Evolutionary conservation across 1,140 invertebrate genomes (phyloP), one percentile per base, ranked within the genome.

Genomic region (Zaprionus ornatus): DNA sequence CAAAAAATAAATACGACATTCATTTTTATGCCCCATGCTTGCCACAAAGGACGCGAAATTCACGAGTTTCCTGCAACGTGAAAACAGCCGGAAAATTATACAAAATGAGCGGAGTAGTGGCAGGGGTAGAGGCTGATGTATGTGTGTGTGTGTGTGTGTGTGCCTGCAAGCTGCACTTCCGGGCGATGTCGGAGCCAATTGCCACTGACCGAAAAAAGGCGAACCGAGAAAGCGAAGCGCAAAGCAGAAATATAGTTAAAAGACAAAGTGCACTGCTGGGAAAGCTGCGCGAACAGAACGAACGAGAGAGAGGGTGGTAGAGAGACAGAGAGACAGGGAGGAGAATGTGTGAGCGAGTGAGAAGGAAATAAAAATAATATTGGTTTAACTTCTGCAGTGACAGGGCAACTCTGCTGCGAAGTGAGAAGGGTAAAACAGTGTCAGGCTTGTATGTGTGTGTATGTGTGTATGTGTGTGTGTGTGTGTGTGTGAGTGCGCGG

Each of bases 61-160:
- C 83, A 79, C 79, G 79, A 75, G 72, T 37, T 87, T 86, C 79
- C 82, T 82, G 83, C 67, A 42, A 86, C 75, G 75, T 79, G 82
- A 82, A 85, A 85, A 79, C 79, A 82, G 79, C 76, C 82, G 79
- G 82, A 86, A 86, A 86, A 87, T 86, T 86, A 79, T 82, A 82
- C 71, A 40, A 71, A 75, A 70, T 56, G 64, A 52, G 48, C 17
- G 5, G 21, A 21, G 15, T 50, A n/a, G 19, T 35, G 12, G 15
- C 9, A n/a, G 48, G 29, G 32, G 21, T 27, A 19, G 23, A 40
- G 35, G n/a, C 5, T 27, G 15, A 15, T 57, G 19, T 50, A 27
- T 32, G 23, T 40, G 32, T 61, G 32, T 37, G 57, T 61, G 40
- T 35, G 27, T 42, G 35, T 42, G 3, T 45, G 37, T 54, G 40